Percentiles rank a stretch among this genome's conserved stretches.
Conservation (phyloP, 2,888 invertebrate genomes). For the Crepidodera aurea region DNA sequence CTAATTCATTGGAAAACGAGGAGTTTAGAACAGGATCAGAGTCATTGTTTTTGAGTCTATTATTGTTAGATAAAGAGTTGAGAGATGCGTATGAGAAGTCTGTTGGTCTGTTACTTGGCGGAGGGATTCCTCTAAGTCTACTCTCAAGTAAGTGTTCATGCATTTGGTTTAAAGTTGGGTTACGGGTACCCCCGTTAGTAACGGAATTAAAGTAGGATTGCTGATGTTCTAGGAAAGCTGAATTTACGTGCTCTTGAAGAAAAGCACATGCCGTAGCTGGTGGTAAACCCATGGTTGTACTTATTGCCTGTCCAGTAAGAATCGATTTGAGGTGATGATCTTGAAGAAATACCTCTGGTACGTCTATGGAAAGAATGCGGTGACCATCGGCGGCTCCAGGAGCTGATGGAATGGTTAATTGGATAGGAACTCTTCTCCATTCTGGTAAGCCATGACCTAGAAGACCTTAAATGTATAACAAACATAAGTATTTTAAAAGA, state of each 20-base stretch:
- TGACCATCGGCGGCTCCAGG: constrained; percentile 71
- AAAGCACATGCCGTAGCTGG: constrained; percentile 80
- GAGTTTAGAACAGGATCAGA: constrained; percentile 20
- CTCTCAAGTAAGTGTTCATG: constrained; percentile 14
- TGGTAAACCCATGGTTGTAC: constrained; percentile 88
- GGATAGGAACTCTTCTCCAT: constrained; percentile 66
- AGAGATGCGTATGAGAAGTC: constrained; percentile 18
- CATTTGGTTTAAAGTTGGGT: constrained; percentile 11
- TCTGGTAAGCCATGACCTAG: constrained; percentile 47
- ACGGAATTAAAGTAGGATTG: constrained; percentile 39
- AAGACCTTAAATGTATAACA: constrained; percentile 10
- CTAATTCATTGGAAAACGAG: constrained; percentile 12
- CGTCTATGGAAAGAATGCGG: constrained; percentile 84
- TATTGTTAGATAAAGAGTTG: constrained; percentile 3
- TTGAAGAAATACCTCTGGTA: constrained; percentile 81
- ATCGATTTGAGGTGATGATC: constrained; percentile 68
- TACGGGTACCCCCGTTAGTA: constrained; percentile 24
- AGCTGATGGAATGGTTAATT: constrained; percentile 83
- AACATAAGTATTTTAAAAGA: background rate
- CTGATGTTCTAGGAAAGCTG: constrained; percentile 64
- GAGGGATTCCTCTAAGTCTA: constrained; percentile 11
- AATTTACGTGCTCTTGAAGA: constrained; percentile 86
- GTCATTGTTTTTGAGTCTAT: background rate
- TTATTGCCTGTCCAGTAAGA: constrained; percentile 85
- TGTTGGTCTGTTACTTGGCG: constrained; percentile 8